A percentile compares a stretch with the other conserved stretches of the same genome.
Evolutionary conservation across 2,113 vertebrate species (phyloP).

Genomic region (Platichthys flesus): DNA sequence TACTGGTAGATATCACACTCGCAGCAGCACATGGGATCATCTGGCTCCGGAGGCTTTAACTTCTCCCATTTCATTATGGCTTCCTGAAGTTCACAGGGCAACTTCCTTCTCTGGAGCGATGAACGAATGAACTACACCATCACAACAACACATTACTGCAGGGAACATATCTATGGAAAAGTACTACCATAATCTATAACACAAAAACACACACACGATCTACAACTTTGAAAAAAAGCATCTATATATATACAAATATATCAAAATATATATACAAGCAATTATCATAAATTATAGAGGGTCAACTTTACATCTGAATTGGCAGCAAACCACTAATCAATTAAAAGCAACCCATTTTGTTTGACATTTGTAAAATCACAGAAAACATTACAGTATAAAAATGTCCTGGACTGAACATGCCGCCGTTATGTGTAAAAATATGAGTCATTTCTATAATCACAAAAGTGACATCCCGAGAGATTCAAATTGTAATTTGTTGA

Average conservation of each 20-base stretch:
- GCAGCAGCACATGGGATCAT: conserved; percentile 80
- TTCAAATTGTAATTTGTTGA: conserved; percentile 66
- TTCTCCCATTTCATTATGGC: conserved; percentile 78
- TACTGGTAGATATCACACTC: conserved; percentile 71
- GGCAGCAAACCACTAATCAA: too few species aligned
- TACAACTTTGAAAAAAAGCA: too few species aligned
- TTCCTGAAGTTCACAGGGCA: conserved; percentile 6
- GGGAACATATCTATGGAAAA: background rate
- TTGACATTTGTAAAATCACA: background rate
- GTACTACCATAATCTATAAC: background rate
- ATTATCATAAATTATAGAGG: too few species aligned
- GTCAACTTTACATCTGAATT: too few species aligned
- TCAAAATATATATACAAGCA: too few species aligned
- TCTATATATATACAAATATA: too few species aligned
- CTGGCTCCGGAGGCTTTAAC: conserved; percentile 79
- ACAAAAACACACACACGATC: background rate
- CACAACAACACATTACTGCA: too few species aligned
- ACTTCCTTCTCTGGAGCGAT: background rate
- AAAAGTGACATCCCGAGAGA: conserved; percentile 42
- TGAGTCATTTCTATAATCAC: conserved; percentile 14
- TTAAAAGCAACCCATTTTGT: background rate
- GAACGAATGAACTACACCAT: background rate
- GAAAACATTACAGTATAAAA: too few species aligned
- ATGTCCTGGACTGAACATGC: background rate
- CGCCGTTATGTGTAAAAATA: background rate